A percentile compares a stretch with the other conserved stretches of the same genome.
phyloP scores from a whole-genome alignment of 2,888 invertebrate genomes.

The Coleophora deauratella region DNA sequence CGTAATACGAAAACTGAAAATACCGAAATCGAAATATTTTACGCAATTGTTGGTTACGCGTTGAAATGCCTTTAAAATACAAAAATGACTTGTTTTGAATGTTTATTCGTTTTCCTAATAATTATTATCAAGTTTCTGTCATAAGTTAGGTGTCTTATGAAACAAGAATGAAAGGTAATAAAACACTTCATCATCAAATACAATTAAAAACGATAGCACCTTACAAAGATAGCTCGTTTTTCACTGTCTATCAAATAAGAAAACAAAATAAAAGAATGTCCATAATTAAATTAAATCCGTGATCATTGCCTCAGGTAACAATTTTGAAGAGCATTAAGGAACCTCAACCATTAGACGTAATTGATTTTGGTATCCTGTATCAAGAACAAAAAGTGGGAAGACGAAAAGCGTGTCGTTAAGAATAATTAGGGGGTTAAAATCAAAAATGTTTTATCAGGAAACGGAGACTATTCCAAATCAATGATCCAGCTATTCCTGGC shows the following conservation, averaged over 20 bases:
- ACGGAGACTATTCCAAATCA: constrained; percentile 20
- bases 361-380: constrained; percentile 45
- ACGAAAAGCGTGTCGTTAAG: constrained; percentile 36
- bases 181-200: too few species aligned
- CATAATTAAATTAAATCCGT: constrained; percentile 54
- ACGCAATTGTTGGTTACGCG: too few species aligned
- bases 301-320: constrained; percentile 37
- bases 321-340: constrained; percentile 47
- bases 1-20: too few species aligned
- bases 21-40: too few species aligned
- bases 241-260: not conserved
- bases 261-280: not conserved
- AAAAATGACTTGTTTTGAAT: too few species aligned
- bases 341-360: constrained; percentile 50
- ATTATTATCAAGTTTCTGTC: too few species aligned
- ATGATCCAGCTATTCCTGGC: constrained; percentile 28
- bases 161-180: too few species aligned
- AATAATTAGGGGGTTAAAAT: constrained; percentile 22
- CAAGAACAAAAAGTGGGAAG: constrained; percentile 29
- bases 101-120: too few species aligned
- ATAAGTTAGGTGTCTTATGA: too few species aligned
- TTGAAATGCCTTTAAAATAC: too few species aligned
- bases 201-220: too few species aligned
- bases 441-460: constrained; percentile 22
- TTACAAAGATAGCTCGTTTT: too few species aligned